Conservation (phyloP, 2,113 vertebrate genomes). For the Centropus unirufus region DNA sequence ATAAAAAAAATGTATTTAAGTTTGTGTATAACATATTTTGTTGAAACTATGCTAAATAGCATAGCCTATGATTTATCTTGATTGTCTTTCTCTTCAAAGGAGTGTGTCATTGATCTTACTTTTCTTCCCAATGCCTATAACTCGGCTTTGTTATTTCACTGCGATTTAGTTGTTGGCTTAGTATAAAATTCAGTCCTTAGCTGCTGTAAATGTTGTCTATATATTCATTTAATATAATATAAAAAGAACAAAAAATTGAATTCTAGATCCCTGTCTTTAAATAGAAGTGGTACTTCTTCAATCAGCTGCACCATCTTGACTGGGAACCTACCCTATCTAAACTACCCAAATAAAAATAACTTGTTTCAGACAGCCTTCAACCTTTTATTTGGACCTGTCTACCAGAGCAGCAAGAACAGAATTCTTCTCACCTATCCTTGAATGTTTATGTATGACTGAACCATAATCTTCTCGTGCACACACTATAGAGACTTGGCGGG, state of each 20-base stretch:
- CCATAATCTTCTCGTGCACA: not conserved
- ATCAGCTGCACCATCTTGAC: not conserved
- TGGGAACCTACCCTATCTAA: not conserved
- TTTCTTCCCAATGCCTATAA: not conserved
- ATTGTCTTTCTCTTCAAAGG: conserved; percentile 27
- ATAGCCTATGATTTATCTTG: conserved; percentile 35
- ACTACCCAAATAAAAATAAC: not conserved
- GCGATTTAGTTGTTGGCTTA: not conserved
- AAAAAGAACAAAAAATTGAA: not conserved
- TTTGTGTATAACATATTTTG: not conserved
- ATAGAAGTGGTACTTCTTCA: not conserved
- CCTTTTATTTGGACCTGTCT: not conserved
- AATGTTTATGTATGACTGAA: not conserved
- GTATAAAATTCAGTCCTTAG: not conserved
- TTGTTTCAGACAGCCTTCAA: not conserved
- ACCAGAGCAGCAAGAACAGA: not conserved
- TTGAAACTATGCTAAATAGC: conserved; percentile 22
- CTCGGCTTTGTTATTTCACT: conserved; percentile 17
- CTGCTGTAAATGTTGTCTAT: not conserved
- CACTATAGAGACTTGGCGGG: not conserved
- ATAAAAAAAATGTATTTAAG: not conserved
- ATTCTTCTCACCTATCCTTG: not conserved
- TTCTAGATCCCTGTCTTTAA: not conserved
- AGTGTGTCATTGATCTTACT: conserved; percentile 31
- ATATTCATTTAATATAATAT: not conserved